Conservation (phyloP, 2,888 invertebrate species). For the Conistra vaccinii region DNA sequence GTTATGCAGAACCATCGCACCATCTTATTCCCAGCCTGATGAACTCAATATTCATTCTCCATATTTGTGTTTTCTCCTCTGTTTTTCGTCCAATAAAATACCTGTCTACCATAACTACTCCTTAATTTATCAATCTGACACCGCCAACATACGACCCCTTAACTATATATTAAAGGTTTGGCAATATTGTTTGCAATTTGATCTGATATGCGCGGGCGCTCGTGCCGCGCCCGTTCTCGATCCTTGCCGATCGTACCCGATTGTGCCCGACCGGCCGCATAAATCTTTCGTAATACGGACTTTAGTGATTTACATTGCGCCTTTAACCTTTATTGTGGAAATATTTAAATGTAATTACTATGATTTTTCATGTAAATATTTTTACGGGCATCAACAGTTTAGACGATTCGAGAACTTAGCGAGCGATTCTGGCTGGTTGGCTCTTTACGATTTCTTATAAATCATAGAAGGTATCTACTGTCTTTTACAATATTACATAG, state of each 20-base stretch:
- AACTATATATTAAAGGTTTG: conserved; percentile 68
- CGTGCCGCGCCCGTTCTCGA: conserved; percentile 76
- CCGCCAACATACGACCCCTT: conserved; percentile 54
- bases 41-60: background rate
- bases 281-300: conserved; percentile 74
- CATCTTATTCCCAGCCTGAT: background rate
- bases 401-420: background rate
- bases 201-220: conserved; percentile 69
- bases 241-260: conserved; percentile 68
- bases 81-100: background rate
- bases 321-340: conserved; percentile 68
- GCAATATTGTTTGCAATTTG: conserved; percentile 70
- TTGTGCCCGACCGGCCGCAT: conserved; percentile 67
- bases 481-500: too few relatives aligned
- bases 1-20: background rate
- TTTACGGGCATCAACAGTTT: background rate
- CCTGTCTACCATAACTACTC: background rate
- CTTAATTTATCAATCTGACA: conserved; percentile 53
- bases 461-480: too few relatives aligned
- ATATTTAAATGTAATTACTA: conserved; percentile 64
- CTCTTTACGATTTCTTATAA: too few relatives aligned
- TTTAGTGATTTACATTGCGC: conserved; percentile 69
- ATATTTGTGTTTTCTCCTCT: background rate
- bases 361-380: conserved; percentile 45
- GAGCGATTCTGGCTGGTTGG: background rate